A percentile compares a stretch with the other conserved stretches of the same genome.
phyloP scores from a whole-genome alignment of 2,113 vertebrate species.

The Mus spicilegus region DNA sequence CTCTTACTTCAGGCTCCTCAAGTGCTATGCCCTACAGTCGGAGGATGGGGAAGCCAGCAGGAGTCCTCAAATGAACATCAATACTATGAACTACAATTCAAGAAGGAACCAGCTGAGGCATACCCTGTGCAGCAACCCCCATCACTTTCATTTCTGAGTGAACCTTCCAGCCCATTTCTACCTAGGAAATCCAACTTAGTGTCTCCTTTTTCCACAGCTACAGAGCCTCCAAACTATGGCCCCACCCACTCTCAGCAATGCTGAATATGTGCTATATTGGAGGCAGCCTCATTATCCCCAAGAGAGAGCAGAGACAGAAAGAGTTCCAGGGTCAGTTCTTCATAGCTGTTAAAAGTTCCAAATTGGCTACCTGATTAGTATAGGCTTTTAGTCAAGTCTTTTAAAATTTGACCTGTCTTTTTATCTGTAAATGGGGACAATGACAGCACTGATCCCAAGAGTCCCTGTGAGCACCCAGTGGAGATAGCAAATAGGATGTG shows the following conservation, averaged over 20 bases:
- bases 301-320: neutral
- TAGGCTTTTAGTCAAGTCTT: neutral
- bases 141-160: neutral
- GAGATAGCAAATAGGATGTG: neutral
- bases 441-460: neutral
- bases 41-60: neutral
- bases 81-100: neutral
- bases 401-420: neutral
- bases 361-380: neutral
- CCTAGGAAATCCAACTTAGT: neutral
- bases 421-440: constrained; percentile 3
- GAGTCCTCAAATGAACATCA: neutral
- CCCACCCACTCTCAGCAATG: neutral
- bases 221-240: neutral
- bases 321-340: neutral
- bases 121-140: neutral
- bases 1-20: neutral
- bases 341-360: neutral
- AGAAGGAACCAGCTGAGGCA: neutral
- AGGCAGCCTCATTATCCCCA: neutral
- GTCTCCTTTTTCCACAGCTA: neutral
- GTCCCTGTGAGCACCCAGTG: neutral
- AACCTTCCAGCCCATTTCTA: neutral
- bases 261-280: neutral
- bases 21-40: neutral